Conservation (phyloP, 2,113 vertebrate species). For the Cephalopholis sonnerati region DNA sequence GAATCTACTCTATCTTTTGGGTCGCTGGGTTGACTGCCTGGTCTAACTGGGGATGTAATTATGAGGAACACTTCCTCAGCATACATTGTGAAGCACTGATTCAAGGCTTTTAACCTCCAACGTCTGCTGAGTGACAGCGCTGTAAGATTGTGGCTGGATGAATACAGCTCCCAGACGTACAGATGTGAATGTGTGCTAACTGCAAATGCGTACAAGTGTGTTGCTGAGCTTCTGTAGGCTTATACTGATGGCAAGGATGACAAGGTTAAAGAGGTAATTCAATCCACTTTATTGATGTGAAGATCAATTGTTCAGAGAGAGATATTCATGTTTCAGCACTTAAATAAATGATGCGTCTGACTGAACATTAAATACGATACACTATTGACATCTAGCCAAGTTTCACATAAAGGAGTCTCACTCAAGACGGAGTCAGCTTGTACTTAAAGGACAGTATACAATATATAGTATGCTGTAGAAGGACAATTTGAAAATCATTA, state of each 20-base stretch:
- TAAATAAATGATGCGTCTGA: conserved; percentile 66
- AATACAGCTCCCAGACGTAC: not conserved
- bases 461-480: not conserved
- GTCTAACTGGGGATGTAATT: not conserved
- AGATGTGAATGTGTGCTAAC: not conserved
- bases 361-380: conserved; percentile 43
- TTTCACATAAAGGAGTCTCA: conserved; percentile 14
- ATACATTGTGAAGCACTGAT: not conserved
- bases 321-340: conserved; percentile 65
- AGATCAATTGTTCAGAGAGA: conserved; percentile 63
- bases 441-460: not conserved
- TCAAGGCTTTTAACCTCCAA: not conserved
- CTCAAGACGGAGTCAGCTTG: not conserved
- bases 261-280: conserved; percentile 69
- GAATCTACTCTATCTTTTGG: not conserved
- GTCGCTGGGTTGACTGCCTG: not conserved
- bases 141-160: not conserved
- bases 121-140: not conserved
- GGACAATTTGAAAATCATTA: conserved; percentile 21
- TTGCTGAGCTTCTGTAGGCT: not conserved
- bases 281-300: conserved; percentile 63
- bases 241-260: conserved; percentile 10
- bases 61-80: not conserved
- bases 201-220: not conserved
- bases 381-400: conserved; percentile 46